These are phyloP conservation scores for Urophycis tenuis DNA, from an alignment of 2,797 vertebrate genomes.

Conservation along the genomic window DNA sequence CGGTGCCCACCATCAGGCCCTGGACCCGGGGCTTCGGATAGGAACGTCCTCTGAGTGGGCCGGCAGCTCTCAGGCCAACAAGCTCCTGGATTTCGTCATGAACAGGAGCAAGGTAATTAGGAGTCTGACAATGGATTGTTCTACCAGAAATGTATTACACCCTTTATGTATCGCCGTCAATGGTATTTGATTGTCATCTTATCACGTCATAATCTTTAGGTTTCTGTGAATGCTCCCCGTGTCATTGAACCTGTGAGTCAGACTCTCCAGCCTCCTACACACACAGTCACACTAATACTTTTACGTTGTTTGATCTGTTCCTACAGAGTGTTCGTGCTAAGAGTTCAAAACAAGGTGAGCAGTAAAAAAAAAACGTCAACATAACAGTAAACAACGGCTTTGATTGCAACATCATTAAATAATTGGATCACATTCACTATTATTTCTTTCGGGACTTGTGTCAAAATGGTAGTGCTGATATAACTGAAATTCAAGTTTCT, in stretches of 20 bases:
- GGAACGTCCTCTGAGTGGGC: slow-evolving; percentile 66
- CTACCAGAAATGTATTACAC: background rate
- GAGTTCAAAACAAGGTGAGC: slow-evolving; percentile 60
- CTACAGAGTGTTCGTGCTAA: slow-evolving; percentile 66
- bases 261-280: background rate
- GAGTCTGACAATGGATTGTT: background rate
- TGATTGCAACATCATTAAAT: background rate
- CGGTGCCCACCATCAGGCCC: background rate
- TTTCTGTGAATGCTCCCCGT: background rate
- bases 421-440: background rate
- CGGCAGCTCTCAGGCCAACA: slow-evolving; percentile 55
- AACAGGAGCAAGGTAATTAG: slow-evolving; percentile 68
- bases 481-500: background rate
- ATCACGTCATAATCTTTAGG: background rate
- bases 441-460: no score
- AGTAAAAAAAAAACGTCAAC: background rate
- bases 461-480: no score
- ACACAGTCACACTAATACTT: slow-evolving; percentile 8
- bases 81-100: slow-evolving; percentile 47
- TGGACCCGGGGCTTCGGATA: slow-evolving; percentile 14
- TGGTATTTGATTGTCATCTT: background rate
- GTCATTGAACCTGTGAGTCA: slow-evolving; percentile 22
- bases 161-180: background rate
- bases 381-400: background rate
- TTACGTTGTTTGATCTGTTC: slow-evolving; percentile 11